These are phyloP conservation scores for Marasmarcha lunaedactyla DNA, from an alignment of 2,888 invertebrate species.

Conservation along the genomic window DNA sequence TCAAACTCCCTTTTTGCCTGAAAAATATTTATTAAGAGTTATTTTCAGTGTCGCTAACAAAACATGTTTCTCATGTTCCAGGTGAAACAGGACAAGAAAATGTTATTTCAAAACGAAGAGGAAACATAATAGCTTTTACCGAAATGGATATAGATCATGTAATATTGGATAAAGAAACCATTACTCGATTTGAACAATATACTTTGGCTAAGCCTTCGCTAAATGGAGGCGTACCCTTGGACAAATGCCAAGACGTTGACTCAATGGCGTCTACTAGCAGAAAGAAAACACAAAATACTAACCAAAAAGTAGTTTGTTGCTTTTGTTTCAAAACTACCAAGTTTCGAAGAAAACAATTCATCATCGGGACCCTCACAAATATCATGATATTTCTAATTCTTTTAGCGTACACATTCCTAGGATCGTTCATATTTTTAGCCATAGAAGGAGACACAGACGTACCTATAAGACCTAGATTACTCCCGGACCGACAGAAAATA, in stretches of 20 bases:
- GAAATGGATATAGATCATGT: constrained; percentile 65
- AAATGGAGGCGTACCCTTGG: constrained; percentile 64
- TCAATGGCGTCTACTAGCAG: constrained; percentile 61
- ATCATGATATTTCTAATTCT: constrained; percentile 85
- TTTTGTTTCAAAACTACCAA: constrained; percentile 69
- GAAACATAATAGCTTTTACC: constrained; percentile 32
- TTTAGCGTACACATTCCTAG: constrained; percentile 81
- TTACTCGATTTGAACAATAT: constrained; percentile 63
- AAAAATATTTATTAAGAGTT: not conserved
- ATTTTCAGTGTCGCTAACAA: too few species aligned
- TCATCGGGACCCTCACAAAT: constrained; percentile 83
- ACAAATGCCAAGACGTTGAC: constrained; percentile 66
- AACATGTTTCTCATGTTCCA: constrained; percentile 38
- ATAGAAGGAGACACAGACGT: constrained; percentile 79
- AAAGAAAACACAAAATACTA: constrained; percentile 56
- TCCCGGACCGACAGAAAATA: constrained; percentile 62
- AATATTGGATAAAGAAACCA: constrained; percentile 62
- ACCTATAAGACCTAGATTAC: constrained; percentile 57
- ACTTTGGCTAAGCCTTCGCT: constrained; percentile 58
- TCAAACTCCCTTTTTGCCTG: not conserved
- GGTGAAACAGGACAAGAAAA: constrained; percentile 23
- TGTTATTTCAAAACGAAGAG: constrained; percentile 21
- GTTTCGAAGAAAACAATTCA: constrained; percentile 70
- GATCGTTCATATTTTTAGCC: constrained; percentile 86
- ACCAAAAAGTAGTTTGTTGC: constrained; percentile 66